Conservation (phyloP, 2,113 vertebrate genomes). For the Oenanthe oenanthe region DNA sequence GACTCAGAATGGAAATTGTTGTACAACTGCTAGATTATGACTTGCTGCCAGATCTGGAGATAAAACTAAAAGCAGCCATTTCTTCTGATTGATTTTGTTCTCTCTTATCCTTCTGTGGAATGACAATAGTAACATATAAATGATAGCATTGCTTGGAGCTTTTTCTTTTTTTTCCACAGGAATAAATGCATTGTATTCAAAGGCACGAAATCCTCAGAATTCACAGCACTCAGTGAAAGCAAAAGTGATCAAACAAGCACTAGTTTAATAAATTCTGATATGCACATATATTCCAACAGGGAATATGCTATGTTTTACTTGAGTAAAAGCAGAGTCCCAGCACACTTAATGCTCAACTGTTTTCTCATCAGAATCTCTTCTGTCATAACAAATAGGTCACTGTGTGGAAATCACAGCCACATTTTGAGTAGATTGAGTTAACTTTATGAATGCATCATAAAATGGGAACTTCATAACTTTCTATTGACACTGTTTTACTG, state of each 20-base stretch:
- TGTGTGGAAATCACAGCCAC: neutral
- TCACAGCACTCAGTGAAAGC: neutral
- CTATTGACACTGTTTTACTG: conserved; percentile 31
- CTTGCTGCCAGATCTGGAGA: conserved; percentile 25
- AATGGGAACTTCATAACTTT: conserved; percentile 16
- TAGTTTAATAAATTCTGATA: neutral
- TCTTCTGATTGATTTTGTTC: neutral
- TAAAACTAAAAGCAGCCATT: conserved; percentile 29
- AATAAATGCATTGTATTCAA: neutral
- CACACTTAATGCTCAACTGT: neutral
- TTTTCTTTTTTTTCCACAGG: neutral
- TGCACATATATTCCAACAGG: neutral
- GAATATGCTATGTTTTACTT: neutral
- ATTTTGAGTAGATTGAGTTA: neutral
- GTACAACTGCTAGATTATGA: conserved; percentile 12
- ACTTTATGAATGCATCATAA: conserved; percentile 35
- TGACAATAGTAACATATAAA: neutral
- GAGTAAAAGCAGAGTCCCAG: neutral
- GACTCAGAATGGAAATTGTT: conserved; percentile 35
- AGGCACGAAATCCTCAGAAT: neutral
- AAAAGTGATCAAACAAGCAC: neutral
- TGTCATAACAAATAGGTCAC: neutral
- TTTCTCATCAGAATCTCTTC: conserved; percentile 1
- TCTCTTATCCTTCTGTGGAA: neutral
- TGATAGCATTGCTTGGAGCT: neutral